Conservation (phyloP, 2,797 vertebrate species). For the Etheostoma nigrum region DNA sequence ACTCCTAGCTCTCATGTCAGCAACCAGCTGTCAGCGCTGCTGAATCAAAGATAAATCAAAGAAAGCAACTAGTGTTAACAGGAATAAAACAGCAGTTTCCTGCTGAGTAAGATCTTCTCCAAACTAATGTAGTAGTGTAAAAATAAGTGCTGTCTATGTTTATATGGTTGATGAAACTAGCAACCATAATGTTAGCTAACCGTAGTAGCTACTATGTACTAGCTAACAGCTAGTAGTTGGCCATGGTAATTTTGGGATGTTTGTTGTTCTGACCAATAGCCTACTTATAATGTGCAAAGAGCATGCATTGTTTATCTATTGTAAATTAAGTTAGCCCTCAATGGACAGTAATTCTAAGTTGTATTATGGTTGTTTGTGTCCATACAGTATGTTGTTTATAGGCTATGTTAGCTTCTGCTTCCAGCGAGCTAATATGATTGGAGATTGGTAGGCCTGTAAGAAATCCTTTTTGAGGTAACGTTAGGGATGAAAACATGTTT, state of each 20-base stretch:
- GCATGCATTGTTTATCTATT: not conserved
- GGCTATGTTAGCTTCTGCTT: not conserved
- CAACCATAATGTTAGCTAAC: not conserved
- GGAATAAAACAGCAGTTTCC: constrained; percentile 10
- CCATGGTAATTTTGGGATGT: not conserved
- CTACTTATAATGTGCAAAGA: too few species aligned
- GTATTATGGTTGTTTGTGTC: not conserved
- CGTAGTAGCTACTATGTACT: not conserved
- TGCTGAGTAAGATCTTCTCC: not conserved
- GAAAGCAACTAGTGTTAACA: constrained; percentile 17
- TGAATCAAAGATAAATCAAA: constrained; percentile 26
- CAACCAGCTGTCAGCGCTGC: constrained; percentile 26
- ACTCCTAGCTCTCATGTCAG: constrained; percentile 2
- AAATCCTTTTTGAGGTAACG: not conserved
- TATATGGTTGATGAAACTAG: not conserved
- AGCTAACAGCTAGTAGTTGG: not conserved
- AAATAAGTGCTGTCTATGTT: not conserved
- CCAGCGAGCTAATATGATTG: not conserved
- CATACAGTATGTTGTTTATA: not conserved
- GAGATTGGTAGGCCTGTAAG: not conserved
- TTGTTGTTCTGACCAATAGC: not conserved
- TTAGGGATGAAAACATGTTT: not conserved
- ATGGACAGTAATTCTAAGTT: not conserved
- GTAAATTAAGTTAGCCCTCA: too few species aligned
- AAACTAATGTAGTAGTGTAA: not conserved